Conservation (phyloP, 2,797 vertebrate species). For the Helarctos malayanus region DNA sequence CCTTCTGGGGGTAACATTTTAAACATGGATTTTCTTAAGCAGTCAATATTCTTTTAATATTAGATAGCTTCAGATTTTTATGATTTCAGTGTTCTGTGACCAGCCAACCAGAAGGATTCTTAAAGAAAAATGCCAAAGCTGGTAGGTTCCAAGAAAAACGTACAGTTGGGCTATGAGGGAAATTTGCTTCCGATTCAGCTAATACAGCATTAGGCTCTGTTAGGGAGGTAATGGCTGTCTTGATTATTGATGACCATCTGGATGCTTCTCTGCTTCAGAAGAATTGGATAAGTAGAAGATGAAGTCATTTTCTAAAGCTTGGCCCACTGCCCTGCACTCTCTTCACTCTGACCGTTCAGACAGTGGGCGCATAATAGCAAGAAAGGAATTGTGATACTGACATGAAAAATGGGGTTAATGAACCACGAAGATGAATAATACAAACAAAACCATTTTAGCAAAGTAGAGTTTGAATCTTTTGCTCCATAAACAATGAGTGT, state of each 20-base stretch:
- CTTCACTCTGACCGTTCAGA: not conserved
- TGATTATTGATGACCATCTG: not conserved
- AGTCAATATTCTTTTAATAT: slow-evolving; percentile 10
- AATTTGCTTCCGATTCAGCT: slow-evolving; percentile 38
- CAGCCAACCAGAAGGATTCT: not conserved
- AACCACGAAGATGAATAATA: slow-evolving; percentile 16
- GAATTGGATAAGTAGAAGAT: not conserved
- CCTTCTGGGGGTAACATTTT: not conserved
- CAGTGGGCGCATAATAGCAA: not conserved
- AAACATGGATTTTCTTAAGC: not conserved
- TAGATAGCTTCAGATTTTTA: slow-evolving; percentile 2
- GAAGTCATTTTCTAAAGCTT: slow-evolving; percentile 46
- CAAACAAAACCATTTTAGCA: slow-evolving; percentile 46
- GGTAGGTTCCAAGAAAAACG: not conserved
- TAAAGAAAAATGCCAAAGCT: slow-evolving; percentile 22
- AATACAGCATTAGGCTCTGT: not conserved
- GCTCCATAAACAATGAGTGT: slow-evolving; percentile 46
- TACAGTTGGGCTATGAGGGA: not conserved
- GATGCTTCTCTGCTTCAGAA: not conserved
- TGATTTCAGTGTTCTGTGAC: slow-evolving; percentile 19
- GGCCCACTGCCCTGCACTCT: not conserved
- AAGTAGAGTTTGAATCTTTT: slow-evolving; percentile 43
- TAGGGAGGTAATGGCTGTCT: not conserved
- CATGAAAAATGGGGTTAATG: slow-evolving; percentile 61
- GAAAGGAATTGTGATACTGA: slow-evolving; percentile 21